Percentiles rank a stretch among this genome's conserved stretches.
These are phyloP conservation scores for Polyommatus icarus DNA, from an alignment of 2,888 invertebrate genomes.

Conservation along the genomic window DNA sequence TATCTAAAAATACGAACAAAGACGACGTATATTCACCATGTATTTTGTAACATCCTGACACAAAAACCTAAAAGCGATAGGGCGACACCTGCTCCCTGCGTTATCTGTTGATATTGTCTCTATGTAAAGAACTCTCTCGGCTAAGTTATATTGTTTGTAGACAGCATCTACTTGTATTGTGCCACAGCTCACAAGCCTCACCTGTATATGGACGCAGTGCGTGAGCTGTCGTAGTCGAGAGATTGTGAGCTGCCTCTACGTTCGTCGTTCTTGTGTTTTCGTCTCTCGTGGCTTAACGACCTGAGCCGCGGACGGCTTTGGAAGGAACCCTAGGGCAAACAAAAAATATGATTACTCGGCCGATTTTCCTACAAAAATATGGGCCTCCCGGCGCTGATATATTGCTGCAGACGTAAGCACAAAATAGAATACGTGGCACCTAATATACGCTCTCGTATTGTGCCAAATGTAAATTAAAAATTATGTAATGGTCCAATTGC, in stretches of 20 bases:
- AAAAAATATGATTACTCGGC: slow-evolving; percentile 7
- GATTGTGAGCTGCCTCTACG: slow-evolving; percentile 59
- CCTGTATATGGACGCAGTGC: slow-evolving; percentile 64
- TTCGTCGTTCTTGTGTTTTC: slow-evolving; percentile 44
- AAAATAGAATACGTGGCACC: slow-evolving; percentile 1
- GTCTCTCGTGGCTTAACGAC: slow-evolving; percentile 62
- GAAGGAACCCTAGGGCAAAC: slow-evolving; percentile 49
- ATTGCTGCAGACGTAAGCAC: not conserved
- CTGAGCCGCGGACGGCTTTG: slow-evolving; percentile 56
- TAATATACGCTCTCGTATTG: slow-evolving; percentile 14
- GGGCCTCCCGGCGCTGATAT: not conserved
- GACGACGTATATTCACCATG: not conserved
- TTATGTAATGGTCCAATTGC: slow-evolving; percentile 20
- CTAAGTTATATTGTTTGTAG: not conserved
- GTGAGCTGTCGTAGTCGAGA: slow-evolving; percentile 51
- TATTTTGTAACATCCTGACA: slow-evolving; percentile 19
- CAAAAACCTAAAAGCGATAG: slow-evolving; percentile 15
- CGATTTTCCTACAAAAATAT: not conserved
- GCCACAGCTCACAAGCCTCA: slow-evolving; percentile 41
- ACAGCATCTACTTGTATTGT: not conserved
- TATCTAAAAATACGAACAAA: slow-evolving; percentile 10
- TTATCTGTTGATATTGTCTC: not conserved
- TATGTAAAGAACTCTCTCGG: not conserved
- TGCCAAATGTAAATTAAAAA: slow-evolving; percentile 22
- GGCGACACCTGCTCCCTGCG: slow-evolving; percentile 4